These are phyloP conservation scores for Paratilapia polleni DNA, from an alignment of 2,113 vertebrate species.

Conservation along the genomic window DNA sequence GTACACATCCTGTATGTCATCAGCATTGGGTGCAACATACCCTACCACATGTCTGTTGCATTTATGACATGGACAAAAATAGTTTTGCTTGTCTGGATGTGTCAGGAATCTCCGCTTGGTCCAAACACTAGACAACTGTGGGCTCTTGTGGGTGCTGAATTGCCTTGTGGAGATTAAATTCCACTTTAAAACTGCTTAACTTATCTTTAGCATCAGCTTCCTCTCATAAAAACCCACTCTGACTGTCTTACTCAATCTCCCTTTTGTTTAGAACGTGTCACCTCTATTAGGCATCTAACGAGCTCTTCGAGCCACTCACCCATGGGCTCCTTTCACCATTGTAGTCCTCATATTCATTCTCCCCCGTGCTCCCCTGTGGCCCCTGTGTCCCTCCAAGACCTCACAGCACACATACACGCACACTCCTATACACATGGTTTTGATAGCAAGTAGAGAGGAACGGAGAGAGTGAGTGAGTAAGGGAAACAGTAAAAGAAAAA, in stretches of 20 bases:
- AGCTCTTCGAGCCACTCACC: neutral
- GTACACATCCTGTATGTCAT: constrained; percentile 40
- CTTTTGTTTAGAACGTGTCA: constrained; percentile 1
- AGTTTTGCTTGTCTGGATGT: constrained; percentile 27
- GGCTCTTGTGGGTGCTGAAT: neutral
- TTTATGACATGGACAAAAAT: constrained; percentile 26
- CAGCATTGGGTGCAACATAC: neutral
- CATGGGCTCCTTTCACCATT: constrained; percentile 1
- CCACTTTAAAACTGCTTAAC: neutral
- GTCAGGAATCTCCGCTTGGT: neutral
- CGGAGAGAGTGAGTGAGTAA: constrained; percentile 64
- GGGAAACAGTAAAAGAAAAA: constrained; percentile 75
- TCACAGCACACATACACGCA: constrained; percentile 36
- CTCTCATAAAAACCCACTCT: neutral
- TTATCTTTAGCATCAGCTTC: neutral
- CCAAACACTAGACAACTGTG: neutral
- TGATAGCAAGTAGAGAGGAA: constrained; percentile 71
- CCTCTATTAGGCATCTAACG: constrained; percentile 9
- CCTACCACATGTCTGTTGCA: constrained; percentile 20
- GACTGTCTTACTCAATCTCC: neutral
- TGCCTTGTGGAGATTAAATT: neutral
- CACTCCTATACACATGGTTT: constrained; percentile 77
- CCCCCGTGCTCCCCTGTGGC: constrained; percentile 71
- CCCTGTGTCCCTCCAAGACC: constrained; percentile 76
- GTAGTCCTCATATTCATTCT: neutral